These are phyloP conservation scores for Danio jaintianensis DNA, from an alignment of 2,797 vertebrate species.

Conservation along the genomic window DNA sequence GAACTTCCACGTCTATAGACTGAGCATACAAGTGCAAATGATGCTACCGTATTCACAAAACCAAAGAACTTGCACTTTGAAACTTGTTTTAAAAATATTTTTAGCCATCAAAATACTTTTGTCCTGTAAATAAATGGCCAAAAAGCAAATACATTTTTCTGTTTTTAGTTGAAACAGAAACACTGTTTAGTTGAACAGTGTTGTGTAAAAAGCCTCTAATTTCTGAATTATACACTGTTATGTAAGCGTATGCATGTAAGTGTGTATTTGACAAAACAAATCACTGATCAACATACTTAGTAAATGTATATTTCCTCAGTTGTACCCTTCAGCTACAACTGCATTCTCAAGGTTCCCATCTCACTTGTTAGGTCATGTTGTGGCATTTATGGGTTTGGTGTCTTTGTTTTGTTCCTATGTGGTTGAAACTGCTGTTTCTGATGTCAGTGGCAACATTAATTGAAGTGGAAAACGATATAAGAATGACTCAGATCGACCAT, in stretches of 20 bases:
- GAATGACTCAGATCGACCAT: slow-evolving; percentile 15
- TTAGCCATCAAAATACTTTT: too few relatives aligned
- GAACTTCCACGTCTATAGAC: too few relatives aligned
- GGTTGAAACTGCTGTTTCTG: slow-evolving; percentile 42
- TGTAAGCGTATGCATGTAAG: not conserved
- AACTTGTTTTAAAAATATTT: too few relatives aligned
- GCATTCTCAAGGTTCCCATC: slow-evolving; percentile 71
- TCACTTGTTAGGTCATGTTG: slow-evolving; percentile 80
- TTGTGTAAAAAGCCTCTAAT: not conserved
- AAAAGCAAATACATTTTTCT: too few relatives aligned
- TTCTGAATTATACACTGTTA: not conserved
- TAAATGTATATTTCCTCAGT: slow-evolving; percentile 39
- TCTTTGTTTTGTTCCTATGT: slow-evolving; percentile 65
- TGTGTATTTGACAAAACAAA: slow-evolving; percentile 30
- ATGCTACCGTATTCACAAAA: too few relatives aligned
- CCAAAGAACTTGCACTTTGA: too few relatives aligned
- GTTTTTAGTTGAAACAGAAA: too few relatives aligned
- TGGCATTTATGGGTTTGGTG: slow-evolving; percentile 79
- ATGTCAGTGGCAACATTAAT: not conserved
- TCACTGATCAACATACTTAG: slow-evolving; percentile 44
- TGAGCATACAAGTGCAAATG: too few relatives aligned
- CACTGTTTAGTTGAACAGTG: too few relatives aligned
- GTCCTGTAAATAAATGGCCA: too few relatives aligned
- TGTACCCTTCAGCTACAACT: slow-evolving; percentile 68
- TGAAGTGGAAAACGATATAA: slow-evolving; percentile 2